A percentile compares a stretch with the other conserved stretches of the same genome.
phyloP scores from a whole-genome alignment of 2,113 vertebrate species.

The Lepidothrix coronata region DNA sequence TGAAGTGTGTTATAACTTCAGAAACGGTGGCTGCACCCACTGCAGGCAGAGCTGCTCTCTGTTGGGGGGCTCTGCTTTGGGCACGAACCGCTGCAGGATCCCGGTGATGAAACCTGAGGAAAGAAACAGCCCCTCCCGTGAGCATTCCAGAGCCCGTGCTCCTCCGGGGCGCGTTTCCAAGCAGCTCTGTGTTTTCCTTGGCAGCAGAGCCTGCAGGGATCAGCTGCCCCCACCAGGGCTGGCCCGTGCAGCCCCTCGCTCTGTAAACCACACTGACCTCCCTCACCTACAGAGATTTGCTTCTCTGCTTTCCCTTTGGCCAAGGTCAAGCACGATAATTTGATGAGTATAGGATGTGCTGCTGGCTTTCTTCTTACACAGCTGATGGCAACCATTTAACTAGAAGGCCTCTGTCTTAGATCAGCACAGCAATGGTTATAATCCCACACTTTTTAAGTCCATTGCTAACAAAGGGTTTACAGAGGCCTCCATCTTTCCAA shows the following conservation, averaged over 20 bases:
- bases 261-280: background rate
- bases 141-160: background rate
- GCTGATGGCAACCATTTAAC: background rate
- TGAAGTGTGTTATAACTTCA: rapidly evolving
- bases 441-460: background rate
- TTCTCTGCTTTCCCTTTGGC: background rate
- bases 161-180: background rate
- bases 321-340: background rate
- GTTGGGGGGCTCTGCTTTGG: background rate
- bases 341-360: background rate
- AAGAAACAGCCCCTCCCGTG: background rate
- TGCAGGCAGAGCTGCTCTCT: background rate
- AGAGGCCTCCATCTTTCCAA: background rate
- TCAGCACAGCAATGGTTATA: background rate
- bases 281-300: rapidly evolving
- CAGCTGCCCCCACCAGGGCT: rapidly evolving
- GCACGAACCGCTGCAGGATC: background rate
- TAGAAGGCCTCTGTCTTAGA: background rate
- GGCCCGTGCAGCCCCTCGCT: rapidly evolving
- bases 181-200: background rate
- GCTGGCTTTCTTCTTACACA: background rate
- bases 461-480: background rate
- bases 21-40: background rate
- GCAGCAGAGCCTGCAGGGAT: rapidly evolving
- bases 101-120: background rate